Conservation (phyloP, 2,113 vertebrate genomes). For the Natator depressus region DNA sequence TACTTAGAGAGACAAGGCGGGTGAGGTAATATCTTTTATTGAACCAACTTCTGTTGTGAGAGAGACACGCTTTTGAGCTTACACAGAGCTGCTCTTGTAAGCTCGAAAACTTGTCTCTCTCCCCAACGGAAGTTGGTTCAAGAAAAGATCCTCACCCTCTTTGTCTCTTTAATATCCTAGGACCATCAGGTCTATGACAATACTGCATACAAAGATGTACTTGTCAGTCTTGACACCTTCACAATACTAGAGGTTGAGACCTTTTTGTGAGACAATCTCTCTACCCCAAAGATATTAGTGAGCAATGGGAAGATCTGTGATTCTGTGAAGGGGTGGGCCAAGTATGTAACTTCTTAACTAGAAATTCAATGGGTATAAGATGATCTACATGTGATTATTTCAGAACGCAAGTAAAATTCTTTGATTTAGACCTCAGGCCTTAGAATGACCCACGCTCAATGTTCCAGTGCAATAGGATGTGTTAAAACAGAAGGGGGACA, state of each 20-base stretch:
- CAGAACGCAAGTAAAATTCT: background rate
- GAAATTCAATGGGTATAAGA: background rate
- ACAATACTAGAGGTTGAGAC: background rate
- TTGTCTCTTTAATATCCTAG: background rate
- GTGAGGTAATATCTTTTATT: background rate
- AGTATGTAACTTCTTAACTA: background rate
- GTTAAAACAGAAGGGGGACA: background rate
- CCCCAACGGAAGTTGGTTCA: background rate
- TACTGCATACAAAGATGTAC: too few relatives aligned
- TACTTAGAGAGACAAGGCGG: background rate
- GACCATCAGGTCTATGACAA: too few relatives aligned
- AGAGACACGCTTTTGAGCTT: background rate
- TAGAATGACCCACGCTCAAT: background rate
- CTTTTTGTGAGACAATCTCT: background rate
- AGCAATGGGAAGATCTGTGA: background rate
- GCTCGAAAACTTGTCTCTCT: background rate
- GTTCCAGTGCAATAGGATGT: conserved; percentile 1
- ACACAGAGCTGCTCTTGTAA: background rate
- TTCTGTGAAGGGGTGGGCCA: background rate
- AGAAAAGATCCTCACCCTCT: background rate
- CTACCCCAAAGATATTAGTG: background rate
- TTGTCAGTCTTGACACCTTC: background rate
- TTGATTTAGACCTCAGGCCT: background rate
- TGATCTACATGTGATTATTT: background rate
- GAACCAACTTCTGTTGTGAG: background rate